A percentile compares a stretch with the other conserved stretches of the same genome.
These are phyloP conservation scores for Thryonomys swinderianus DNA, from an alignment of 2,113 vertebrate species.

Conservation along the genomic window DNA sequence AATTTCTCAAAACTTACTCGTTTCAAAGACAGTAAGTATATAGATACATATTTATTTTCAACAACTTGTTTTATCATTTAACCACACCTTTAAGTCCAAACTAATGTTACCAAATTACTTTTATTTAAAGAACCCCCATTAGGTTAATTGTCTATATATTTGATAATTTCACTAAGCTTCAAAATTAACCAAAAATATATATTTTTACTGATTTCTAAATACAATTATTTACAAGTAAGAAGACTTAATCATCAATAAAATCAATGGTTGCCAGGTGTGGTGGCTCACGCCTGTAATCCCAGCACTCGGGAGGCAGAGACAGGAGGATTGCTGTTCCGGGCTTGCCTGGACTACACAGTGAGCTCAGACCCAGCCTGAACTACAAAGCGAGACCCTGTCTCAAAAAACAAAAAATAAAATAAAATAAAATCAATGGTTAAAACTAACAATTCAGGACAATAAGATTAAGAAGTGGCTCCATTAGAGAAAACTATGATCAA, in stretches of 20 bases:
- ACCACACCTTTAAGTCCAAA: not conserved
- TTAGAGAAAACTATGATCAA: not conserved
- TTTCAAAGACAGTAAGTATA: not conserved
- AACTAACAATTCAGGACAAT: not conserved
- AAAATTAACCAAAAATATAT: slow-evolving; percentile 50
- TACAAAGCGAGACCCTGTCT: too few relatives aligned
- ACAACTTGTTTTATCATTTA: slow-evolving; percentile 21
- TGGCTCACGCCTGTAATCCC: too few relatives aligned
- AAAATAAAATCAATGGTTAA: slow-evolving; percentile 57
- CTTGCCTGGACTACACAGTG: too few relatives aligned
- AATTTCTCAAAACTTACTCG: slow-evolving; percentile 60
- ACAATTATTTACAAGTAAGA: slow-evolving; percentile 22
- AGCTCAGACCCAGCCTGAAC: too few relatives aligned
- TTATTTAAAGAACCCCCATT: not conserved
- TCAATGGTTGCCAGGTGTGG: too few relatives aligned
- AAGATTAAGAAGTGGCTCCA: not conserved
- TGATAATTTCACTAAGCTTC: slow-evolving; percentile 39
- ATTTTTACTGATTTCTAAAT: slow-evolving; percentile 8
- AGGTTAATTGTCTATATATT: not conserved
- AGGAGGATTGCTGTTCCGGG: too few relatives aligned
- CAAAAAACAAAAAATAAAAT: too few relatives aligned
- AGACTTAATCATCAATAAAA: not conserved
- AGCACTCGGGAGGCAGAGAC: too few relatives aligned
- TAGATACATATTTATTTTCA: not conserved
- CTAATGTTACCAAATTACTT: slow-evolving; percentile 33